Evolutionary conservation across 2,888 invertebrate genomes (phyloP).

Genomic region (Strigamia maritima): DNA sequence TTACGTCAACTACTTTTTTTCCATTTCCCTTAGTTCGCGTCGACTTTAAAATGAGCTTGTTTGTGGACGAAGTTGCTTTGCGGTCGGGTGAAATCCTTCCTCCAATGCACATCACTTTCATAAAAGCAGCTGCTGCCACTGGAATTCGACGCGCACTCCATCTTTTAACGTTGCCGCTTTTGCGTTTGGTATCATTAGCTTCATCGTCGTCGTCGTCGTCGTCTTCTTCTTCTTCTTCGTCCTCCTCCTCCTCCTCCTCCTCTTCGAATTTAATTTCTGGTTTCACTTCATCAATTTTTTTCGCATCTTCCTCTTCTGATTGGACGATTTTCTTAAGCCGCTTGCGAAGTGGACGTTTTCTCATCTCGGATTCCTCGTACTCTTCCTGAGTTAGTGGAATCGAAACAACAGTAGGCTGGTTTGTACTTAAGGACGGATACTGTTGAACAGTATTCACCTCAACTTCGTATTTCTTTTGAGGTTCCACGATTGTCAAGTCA

Average conservation of each 20-base stretch:
- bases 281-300: not conserved
- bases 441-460: conserved; percentile 33
- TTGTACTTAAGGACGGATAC: conserved; percentile 2
- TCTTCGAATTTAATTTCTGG: conserved; percentile 5
- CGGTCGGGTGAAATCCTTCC: conserved; percentile 36
- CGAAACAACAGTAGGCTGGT: not conserved
- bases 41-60: conserved; percentile 28
- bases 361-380: conserved; percentile 24
- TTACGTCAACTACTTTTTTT: not conserved
- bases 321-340: conserved; percentile 36
- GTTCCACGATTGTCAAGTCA: conserved; percentile 19
- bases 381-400: conserved; percentile 7
- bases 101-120: conserved; percentile 38
- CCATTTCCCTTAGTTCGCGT: not conserved
- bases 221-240: not conserved
- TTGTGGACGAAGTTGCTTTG: conserved; percentile 31
- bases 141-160: conserved; percentile 33
- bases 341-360: conserved; percentile 35
- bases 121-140: conserved; percentile 32
- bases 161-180: not conserved
- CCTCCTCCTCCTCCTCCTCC: not conserved
- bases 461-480: conserved; percentile 9
- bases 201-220: not conserved
- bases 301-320: not conserved
- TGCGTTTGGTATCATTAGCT: not conserved